A percentile compares a stretch with the other conserved stretches of the same genome.
Conservation (phyloP, 2,113 vertebrate species). For the Gymnobelideus leadbeateri region DNA sequence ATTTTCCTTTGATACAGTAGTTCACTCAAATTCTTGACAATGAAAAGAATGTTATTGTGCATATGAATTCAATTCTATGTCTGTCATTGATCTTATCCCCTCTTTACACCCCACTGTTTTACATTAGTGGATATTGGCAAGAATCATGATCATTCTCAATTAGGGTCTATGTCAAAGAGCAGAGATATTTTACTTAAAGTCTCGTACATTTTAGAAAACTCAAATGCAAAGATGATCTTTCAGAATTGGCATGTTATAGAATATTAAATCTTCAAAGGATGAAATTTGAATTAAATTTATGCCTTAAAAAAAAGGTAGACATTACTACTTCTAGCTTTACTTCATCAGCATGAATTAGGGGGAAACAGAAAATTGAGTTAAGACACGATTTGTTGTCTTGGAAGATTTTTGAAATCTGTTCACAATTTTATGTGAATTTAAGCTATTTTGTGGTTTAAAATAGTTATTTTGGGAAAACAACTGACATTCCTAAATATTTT, state of each 20-base stretch:
- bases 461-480: slow-evolving; percentile 70
- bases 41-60: slow-evolving; percentile 98
- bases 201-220: slow-evolving; percentile 86
- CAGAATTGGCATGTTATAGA: slow-evolving; percentile 85
- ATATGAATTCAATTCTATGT: slow-evolving; percentile 94
- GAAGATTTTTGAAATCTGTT: slow-evolving; percentile 84
- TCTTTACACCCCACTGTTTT: slow-evolving; percentile 86
- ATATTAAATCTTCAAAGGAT: slow-evolving; percentile 86
- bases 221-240: slow-evolving; percentile 85
- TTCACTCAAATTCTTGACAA: slow-evolving; percentile 99
- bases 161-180: slow-evolving; percentile 98
- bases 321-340: slow-evolving; percentile 82
- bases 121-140: slow-evolving; percentile 87
- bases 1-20: slow-evolving; percentile 98
- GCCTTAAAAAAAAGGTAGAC: slow-evolving; percentile 80
- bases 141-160: slow-evolving; percentile 90
- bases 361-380: slow-evolving; percentile 81
- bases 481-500: slow-evolving; percentile 78
- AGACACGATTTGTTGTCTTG: slow-evolving; percentile 68
- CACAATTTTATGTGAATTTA: slow-evolving; percentile 87
- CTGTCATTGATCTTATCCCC: slow-evolving; percentile 94
- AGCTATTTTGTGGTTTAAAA: slow-evolving; percentile 86
- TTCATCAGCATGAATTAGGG: slow-evolving; percentile 81
- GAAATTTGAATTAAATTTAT: slow-evolving; percentile 82
- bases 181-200: slow-evolving; percentile 88